Evolutionary conservation across 2,113 vertebrate genomes (phyloP).

Genomic region (Antechinus stuartii): DNA sequence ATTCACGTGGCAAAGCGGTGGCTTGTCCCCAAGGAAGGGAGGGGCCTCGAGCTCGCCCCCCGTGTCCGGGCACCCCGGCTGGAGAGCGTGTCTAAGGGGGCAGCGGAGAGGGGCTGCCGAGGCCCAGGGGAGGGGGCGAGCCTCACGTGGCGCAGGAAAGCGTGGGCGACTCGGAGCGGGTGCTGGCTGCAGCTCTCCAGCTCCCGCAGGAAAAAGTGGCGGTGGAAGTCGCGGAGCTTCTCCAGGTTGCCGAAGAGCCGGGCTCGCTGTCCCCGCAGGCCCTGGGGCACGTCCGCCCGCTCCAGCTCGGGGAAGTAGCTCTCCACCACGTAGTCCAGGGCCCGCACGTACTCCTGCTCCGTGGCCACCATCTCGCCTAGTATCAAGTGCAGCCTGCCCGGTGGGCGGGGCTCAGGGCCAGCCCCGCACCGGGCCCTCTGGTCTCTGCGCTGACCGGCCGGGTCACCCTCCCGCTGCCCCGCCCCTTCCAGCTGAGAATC

Average conservation of each 20-base stretch:
- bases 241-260: conserved; percentile 97
- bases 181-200: conserved; percentile 95
- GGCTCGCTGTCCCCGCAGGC: conserved; percentile 93
- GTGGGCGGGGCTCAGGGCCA: conserved; percentile 42
- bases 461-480: neutral
- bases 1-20: neutral
- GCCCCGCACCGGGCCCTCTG: neutral
- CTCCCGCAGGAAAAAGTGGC: conserved; percentile 94
- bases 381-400: conserved; percentile 82
- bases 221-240: conserved; percentile 96
- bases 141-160: conserved; percentile 95
- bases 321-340: conserved; percentile 91
- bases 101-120: neutral
- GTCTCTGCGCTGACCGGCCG: conserved; percentile 1
- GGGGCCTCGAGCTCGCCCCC: no score
- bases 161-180: conserved; percentile 93
- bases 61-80: neutral
- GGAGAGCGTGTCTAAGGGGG: no score
- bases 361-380: conserved; percentile 97
- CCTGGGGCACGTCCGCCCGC: conserved; percentile 92
- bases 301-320: conserved; percentile 98
- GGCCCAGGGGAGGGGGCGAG: neutral
- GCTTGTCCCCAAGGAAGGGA: no score
- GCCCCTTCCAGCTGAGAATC: neutral
- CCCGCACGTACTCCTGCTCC: conserved; percentile 94